phyloP scores from a whole-genome alignment of 2,797 vertebrate genomes.

The Pipistrellus kuhlii region DNA sequence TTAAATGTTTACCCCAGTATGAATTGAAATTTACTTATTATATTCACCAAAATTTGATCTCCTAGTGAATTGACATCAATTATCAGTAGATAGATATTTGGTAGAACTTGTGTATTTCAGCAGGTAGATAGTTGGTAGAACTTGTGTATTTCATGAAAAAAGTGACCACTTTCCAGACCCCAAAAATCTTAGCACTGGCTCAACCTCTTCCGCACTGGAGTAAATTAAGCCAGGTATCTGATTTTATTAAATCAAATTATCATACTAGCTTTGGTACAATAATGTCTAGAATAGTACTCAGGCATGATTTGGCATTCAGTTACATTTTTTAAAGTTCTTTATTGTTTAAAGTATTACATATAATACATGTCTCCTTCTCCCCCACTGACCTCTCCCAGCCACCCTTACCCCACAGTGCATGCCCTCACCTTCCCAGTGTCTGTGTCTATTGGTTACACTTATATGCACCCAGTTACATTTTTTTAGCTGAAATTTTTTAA shows the following conservation, averaged over 20 bases:
- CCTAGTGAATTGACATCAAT: neutral
- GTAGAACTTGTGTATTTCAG: neutral
- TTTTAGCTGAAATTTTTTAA: neutral
- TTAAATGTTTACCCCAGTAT: neutral
- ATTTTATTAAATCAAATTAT: neutral
- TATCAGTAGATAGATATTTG: neutral
- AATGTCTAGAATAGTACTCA: neutral
- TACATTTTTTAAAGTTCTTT: too few relatives aligned
- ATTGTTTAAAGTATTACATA: too few relatives aligned
- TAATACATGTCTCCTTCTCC: too few relatives aligned
- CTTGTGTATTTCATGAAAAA: neutral
- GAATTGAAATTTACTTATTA: neutral
- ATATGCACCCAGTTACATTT: neutral
- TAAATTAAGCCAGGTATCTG: neutral
- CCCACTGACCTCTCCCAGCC: too few relatives aligned
- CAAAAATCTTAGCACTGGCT: neutral
- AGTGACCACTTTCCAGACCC: neutral
- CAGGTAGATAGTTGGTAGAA: neutral
- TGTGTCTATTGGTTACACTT: too few relatives aligned
- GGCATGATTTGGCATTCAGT: neutral
- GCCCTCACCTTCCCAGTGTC: too few relatives aligned
- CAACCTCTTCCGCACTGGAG: neutral
- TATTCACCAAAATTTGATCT: neutral
- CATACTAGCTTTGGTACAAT: neutral
- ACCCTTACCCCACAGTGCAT: too few relatives aligned